A percentile compares a stretch with the other conserved stretches of the same genome.
Evolutionary conservation across 23 tunicate genomes (phyloP).

Genomic region (Ciona savignyi): DNA sequence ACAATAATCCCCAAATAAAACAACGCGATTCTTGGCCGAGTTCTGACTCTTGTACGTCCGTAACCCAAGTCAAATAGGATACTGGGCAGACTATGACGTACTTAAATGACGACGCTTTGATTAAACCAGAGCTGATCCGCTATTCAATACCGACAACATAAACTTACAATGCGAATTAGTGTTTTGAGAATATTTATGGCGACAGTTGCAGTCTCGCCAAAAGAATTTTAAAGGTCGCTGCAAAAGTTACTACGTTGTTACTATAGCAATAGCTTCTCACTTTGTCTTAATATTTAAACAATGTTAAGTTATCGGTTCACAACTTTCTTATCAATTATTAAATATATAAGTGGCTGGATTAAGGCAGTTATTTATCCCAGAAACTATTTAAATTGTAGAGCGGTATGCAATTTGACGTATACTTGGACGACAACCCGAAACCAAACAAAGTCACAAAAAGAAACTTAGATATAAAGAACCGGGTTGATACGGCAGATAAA

Average conservation of each 20-base stretch:
- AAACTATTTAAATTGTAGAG: too few species aligned
- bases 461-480: too few species aligned
- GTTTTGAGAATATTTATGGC: background rate
- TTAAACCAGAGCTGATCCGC: background rate
- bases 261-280: background rate
- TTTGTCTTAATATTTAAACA: background rate
- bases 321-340: too few species aligned
- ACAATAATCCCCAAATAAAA: conserved; percentile 3
- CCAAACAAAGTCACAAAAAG: too few species aligned
- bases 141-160: background rate
- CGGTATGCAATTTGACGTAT: too few species aligned
- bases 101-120: background rate
- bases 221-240: background rate
- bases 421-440: too few species aligned
- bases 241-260: background rate
- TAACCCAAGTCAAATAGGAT: conserved; percentile 14
- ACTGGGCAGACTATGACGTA: conserved; percentile 7
- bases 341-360: too few species aligned
- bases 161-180: background rate
- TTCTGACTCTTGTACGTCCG: conserved; percentile 4
- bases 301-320: too few species aligned
- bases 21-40: background rate
- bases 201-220: background rate
- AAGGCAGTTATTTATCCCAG: too few species aligned
- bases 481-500: too few species aligned